Conservation (phyloP, 2,888 invertebrate genomes). For the Panzeria rudis region DNA sequence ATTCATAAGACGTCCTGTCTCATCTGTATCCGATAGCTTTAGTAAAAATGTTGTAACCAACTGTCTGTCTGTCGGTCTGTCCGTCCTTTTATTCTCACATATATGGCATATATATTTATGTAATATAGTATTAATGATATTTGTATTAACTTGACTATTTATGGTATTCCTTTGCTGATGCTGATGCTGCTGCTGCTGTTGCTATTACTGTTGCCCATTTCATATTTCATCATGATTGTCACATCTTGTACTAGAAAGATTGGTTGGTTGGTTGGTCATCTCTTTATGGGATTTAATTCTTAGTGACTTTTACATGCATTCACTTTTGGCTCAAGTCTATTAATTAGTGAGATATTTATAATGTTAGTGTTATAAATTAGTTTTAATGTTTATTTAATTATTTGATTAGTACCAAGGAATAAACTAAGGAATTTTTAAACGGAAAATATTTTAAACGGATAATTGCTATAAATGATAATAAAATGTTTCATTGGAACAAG, state of each 20-base stretch:
- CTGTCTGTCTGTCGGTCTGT: slow-evolving; percentile 22
- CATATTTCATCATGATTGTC: slow-evolving; percentile 43
- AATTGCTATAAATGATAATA: slow-evolving; percentile 1
- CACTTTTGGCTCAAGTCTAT: slow-evolving; percentile 35
- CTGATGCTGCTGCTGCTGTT: background rate
- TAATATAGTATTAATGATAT: slow-evolving; percentile 69
- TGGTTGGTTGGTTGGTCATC: background rate
- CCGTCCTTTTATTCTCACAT: slow-evolving; percentile 14
- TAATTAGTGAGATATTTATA: slow-evolving; percentile 68
- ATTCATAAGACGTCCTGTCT: slow-evolving; percentile 51
- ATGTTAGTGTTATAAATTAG: slow-evolving; percentile 66
- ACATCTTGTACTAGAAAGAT: slow-evolving; percentile 8
- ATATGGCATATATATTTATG: slow-evolving; percentile 48
- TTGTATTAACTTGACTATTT: slow-evolving; percentile 68
- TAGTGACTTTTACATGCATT: slow-evolving; percentile 38
- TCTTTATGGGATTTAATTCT: slow-evolving; percentile 31
- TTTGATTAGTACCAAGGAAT: slow-evolving; percentile 21
- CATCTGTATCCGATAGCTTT: slow-evolving; percentile 37
- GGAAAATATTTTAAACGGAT: background rate
- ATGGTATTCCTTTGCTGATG: slow-evolving; percentile 50
- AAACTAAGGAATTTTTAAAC: slow-evolving; percentile 15
- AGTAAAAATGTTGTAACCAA: slow-evolving; percentile 50
- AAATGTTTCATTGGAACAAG: background rate
- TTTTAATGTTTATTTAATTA: slow-evolving; percentile 61
- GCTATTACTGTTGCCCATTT: slow-evolving; percentile 1